These are phyloP conservation scores for Polydesmus complanatus DNA, from an alignment of 2,888 invertebrate genomes.

Conservation along the genomic window DNA sequence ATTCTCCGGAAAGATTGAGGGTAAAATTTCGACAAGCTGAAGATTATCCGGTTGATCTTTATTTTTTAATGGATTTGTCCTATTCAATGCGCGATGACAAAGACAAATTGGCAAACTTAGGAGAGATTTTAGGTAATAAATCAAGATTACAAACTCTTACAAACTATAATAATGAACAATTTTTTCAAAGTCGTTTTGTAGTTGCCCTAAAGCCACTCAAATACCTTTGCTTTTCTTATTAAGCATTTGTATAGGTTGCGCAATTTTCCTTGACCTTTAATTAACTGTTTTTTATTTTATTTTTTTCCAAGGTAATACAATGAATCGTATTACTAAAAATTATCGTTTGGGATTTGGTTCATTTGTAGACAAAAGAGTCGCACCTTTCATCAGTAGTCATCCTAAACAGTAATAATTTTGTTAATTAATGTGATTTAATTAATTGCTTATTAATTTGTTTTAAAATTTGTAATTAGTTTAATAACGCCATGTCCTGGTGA, in stretches of 20 bases:
- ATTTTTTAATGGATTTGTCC: slow-evolving; percentile 98
- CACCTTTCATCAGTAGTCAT: slow-evolving; percentile 40
- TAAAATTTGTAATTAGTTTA: neutral
- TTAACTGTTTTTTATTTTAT: neutral
- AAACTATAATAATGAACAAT: too few species aligned
- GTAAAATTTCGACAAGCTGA: slow-evolving; percentile 43
- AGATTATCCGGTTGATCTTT: slow-evolving; percentile 93
- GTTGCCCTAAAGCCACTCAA: too few species aligned
- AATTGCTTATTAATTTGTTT: neutral
- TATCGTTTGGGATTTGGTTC: slow-evolving; percentile 86
- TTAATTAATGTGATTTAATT: neutral
- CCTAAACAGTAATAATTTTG: neutral
- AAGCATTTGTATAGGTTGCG: too few species aligned
- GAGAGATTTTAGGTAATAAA: slow-evolving; percentile 60
- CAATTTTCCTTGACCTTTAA: too few species aligned
- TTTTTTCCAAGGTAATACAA: slow-evolving; percentile 36
- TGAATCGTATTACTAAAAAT: slow-evolving; percentile 81
- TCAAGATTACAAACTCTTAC: neutral
- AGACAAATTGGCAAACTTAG: slow-evolving; percentile 73
- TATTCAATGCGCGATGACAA: slow-evolving; percentile 99
- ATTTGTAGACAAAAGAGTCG: slow-evolving; percentile 89
- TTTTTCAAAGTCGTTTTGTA: too few species aligned
- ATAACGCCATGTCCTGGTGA: slow-evolving; percentile 23
- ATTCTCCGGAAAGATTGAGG: slow-evolving; percentile 46
- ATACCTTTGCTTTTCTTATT: too few species aligned